phyloP scores from a whole-genome alignment of 2,888 invertebrate species.

The Noctuana brunneofusca region DNA sequence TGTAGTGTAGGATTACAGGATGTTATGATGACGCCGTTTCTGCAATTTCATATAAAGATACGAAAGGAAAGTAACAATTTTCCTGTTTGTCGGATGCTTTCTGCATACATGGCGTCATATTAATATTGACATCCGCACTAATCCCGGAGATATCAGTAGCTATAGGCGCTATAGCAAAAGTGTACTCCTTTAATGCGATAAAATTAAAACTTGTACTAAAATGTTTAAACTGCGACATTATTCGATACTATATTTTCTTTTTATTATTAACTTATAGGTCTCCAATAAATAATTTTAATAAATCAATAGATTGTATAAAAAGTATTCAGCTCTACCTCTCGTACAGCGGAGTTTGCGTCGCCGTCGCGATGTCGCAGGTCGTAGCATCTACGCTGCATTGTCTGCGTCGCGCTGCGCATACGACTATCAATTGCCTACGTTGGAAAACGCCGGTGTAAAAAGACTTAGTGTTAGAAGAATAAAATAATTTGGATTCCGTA shows the following conservation, averaged over 20 bases:
- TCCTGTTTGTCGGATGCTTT: slow-evolving; percentile 11
- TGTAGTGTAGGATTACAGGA: background rate
- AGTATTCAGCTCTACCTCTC: too few relatives aligned
- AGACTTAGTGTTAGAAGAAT: background rate
- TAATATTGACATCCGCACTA: background rate
- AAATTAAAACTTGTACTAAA: background rate
- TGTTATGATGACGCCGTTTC: slow-evolving; percentile 4
- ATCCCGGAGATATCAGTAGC: slow-evolving; percentile 5
- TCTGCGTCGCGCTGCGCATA: too few relatives aligned
- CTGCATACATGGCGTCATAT: background rate
- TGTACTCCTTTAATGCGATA: background rate
- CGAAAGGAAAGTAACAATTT: slow-evolving; percentile 4
- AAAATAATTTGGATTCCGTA: background rate
- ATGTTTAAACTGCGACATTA: background rate
- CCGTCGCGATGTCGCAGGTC: too few relatives aligned
- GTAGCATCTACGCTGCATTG: too few relatives aligned
- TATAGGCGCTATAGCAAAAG: background rate
- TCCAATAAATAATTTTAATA: too few relatives aligned
- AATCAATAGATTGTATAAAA: too few relatives aligned
- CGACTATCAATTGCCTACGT: too few relatives aligned
- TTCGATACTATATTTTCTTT: too few relatives aligned
- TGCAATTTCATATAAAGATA: too few relatives aligned
- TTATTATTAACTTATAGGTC: too few relatives aligned
- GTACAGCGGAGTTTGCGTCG: too few relatives aligned
- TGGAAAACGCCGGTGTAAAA: too few relatives aligned